phyloP scores from a whole-genome alignment of 2,113 vertebrate species.

The Epinephelus cyanopodus region DNA sequence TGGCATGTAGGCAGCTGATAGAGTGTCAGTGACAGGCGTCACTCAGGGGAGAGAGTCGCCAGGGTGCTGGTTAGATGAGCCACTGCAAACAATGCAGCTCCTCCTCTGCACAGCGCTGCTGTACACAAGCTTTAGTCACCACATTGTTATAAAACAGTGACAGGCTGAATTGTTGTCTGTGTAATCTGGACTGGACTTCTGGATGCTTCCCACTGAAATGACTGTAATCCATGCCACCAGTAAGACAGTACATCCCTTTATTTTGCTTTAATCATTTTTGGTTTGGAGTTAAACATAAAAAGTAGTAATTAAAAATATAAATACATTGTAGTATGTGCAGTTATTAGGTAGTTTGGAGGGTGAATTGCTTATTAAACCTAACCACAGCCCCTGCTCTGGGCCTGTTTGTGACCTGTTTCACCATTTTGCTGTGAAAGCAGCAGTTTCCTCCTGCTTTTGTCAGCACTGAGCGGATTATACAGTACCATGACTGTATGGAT shows the following conservation, averaged over 20 bases:
- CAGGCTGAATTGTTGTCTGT: slow-evolving; percentile 20
- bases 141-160: slow-evolving; percentile 41
- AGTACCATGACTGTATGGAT: slow-evolving; percentile 22
- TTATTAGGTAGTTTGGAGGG: neutral
- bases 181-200: slow-evolving; percentile 21
- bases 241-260: neutral
- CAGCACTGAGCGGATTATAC: slow-evolving; percentile 28
- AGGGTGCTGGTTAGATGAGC: slow-evolving; percentile 67
- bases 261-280: neutral
- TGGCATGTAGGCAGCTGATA: slow-evolving; percentile 76
- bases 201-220: slow-evolving; percentile 23
- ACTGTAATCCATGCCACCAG: slow-evolving; percentile 2
- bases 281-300: neutral
- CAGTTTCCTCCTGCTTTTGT: slow-evolving; percentile 31
- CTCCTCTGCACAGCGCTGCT: slow-evolving; percentile 42
- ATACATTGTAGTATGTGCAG: no score
- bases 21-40: slow-evolving; percentile 77
- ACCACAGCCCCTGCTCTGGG: neutral
- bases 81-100: slow-evolving; percentile 57
- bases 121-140: slow-evolving; percentile 40
- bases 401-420: slow-evolving; percentile 13
- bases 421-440: slow-evolving; percentile 12
- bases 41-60: slow-evolving; percentile 70
- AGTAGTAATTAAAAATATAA: neutral
- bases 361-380: neutral